Evolutionary conservation across 1,140 invertebrate species (phyloP).

Genomic region (Oreohelix idahoensis): DNA sequence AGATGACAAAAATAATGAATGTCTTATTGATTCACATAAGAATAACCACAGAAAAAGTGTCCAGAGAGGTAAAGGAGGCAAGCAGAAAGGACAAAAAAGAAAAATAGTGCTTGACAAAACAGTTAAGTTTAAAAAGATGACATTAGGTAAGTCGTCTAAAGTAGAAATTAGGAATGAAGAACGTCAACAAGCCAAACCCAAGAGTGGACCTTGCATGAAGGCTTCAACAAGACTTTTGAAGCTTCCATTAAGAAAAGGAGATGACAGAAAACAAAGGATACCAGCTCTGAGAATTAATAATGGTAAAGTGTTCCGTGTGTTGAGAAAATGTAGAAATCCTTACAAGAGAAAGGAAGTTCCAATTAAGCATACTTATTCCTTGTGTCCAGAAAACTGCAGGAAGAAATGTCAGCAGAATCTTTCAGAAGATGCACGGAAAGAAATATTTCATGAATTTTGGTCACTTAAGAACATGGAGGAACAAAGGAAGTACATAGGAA

Average conservation of each 20-base stretch:
- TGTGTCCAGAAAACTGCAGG: constrained; percentile 3
- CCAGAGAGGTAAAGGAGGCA: neutral
- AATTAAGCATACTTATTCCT: neutral
- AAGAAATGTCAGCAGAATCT: neutral
- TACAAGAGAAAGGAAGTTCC: constrained; percentile 4
- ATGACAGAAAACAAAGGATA: neutral
- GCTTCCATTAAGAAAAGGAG: neutral
- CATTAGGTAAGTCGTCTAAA: no score
- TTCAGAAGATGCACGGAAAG: neutral
- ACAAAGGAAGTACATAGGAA: constrained; percentile 17
- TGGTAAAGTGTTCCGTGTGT: neutral
- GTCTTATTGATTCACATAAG: neutral
- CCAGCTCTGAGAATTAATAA: constrained; percentile 1
- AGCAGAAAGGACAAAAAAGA: neutral
- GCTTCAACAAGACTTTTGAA: neutral
- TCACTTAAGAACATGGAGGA: constrained; percentile 6
- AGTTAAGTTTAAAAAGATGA: neutral
- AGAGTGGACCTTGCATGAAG: neutral
- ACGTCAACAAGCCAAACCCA: neutral
- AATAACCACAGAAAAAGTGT: neutral
- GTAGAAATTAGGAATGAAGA: neutral
- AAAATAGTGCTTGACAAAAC: neutral
- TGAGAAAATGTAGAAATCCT: neutral
- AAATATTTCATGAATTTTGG: constrained; percentile 15
- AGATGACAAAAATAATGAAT: no score